Conservation (phyloP, 2,888 invertebrate genomes). For the Leucophora obtusa region DNA sequence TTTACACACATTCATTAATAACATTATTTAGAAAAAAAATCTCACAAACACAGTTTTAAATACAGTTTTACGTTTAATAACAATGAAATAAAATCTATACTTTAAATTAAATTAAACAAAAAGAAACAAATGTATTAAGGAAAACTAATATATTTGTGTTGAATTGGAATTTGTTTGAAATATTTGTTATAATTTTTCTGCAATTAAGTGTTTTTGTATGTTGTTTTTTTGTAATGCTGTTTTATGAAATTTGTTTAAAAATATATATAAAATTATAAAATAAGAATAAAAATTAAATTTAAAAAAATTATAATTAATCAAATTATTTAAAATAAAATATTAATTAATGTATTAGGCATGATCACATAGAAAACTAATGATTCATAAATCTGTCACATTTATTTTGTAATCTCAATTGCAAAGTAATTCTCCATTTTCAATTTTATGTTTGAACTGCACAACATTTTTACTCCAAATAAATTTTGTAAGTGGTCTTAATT, state of each 20-base stretch:
- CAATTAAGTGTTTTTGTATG: constrained; percentile 59
- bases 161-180: constrained; percentile 13
- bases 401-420: too few species aligned
- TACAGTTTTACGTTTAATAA: constrained; percentile 62
- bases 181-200: constrained; percentile 33
- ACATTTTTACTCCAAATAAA: too few species aligned
- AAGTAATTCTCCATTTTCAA: too few species aligned
- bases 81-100: constrained; percentile 26
- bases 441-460: too few species aligned
- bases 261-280: constrained; percentile 6
- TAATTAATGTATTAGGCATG: too few species aligned
- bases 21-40: constrained; percentile 40
- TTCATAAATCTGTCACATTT: too few species aligned
- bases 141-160: constrained; percentile 28
- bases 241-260: constrained; percentile 25
- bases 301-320: too few species aligned
- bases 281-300: background rate
- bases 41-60: constrained; percentile 63
- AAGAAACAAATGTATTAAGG: constrained; percentile 6
- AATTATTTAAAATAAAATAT: too few species aligned
- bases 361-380: too few species aligned
- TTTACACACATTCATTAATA: constrained; percentile 59
- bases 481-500: too few species aligned
- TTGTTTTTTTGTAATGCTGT: constrained; percentile 44
- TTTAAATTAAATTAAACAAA: constrained; percentile 26